A percentile compares a stretch with the other conserved stretches of the same genome.
phyloP scores from a whole-genome alignment of 2,888 invertebrate species.

The Drosophila fungiperda region DNA sequence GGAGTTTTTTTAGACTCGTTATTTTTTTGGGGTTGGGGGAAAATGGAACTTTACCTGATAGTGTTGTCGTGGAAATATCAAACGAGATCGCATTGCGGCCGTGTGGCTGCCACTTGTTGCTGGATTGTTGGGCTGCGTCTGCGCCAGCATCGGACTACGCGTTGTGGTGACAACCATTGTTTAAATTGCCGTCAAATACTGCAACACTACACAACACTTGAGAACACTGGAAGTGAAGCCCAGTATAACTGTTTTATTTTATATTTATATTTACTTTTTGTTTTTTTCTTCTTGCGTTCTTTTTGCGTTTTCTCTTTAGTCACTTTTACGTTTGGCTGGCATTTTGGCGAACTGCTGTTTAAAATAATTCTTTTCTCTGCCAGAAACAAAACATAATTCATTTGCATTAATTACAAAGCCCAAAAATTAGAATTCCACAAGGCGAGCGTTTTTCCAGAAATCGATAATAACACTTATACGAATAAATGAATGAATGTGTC shows the following conservation, averaged over 20 bases:
- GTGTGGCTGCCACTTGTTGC: slow-evolving; percentile 68
- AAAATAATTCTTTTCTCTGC: slow-evolving; percentile 33
- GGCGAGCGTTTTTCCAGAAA: slow-evolving; percentile 28
- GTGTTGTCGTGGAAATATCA: slow-evolving; percentile 83
- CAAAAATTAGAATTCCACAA: slow-evolving; percentile 55
- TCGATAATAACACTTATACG: slow-evolving; percentile 50
- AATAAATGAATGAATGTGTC: slow-evolving; percentile 8
- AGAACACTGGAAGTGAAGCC: slow-evolving; percentile 5
- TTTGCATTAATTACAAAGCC: slow-evolving; percentile 53
- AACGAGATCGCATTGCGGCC: slow-evolving; percentile 77
- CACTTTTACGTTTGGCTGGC: slow-evolving; percentile 50
- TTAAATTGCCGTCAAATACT: slow-evolving; percentile 3
- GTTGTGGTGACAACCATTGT: slow-evolving; percentile 83
- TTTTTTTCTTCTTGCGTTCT: slow-evolving; percentile 10
- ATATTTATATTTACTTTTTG: slow-evolving; percentile 3
- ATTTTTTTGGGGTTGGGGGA: not conserved
- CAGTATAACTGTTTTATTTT: slow-evolving; percentile 10
- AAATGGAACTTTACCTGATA: slow-evolving; percentile 70
- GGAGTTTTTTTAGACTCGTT: slow-evolving; percentile 2
- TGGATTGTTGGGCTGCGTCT: slow-evolving; percentile 65
- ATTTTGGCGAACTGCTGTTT: slow-evolving; percentile 45
- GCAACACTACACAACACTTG: slow-evolving; percentile 19
- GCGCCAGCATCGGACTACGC: slow-evolving; percentile 80
- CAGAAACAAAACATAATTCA: slow-evolving; percentile 51
- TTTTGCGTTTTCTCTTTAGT: slow-evolving; percentile 21